These are phyloP conservation scores for Unio delphinus DNA, from an alignment of 2,888 invertebrate genomes.

Conservation along the genomic window DNA sequence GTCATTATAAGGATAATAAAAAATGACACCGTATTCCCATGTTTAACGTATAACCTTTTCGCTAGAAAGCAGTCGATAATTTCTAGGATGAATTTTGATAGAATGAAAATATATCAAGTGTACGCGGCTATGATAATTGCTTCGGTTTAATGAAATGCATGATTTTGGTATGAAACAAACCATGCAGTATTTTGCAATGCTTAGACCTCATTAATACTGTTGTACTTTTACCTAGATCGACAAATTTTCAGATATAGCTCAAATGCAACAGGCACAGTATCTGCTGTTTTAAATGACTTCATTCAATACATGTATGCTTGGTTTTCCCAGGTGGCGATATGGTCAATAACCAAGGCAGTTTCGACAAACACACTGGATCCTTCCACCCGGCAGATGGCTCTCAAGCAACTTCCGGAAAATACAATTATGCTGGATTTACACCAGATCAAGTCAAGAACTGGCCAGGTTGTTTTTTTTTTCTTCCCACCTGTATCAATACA, in stretches of 20 bases:
- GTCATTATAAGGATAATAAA: too few relatives aligned
- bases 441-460: slow-evolving; percentile 27
- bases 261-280: not conserved
- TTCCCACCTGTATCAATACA: not conserved
- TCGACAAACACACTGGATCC: slow-evolving; percentile 25
- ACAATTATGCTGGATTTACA: slow-evolving; percentile 25
- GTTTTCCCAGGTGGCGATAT: slow-evolving; percentile 18
- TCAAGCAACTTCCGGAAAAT: slow-evolving; percentile 28
- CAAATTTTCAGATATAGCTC: not conserved
- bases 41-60: too few relatives aligned
- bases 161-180: too few relatives aligned
- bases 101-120: too few relatives aligned
- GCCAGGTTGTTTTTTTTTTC: slow-evolving; percentile 8
- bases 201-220: too few relatives aligned
- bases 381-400: slow-evolving; percentile 22
- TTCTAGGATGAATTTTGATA: too few relatives aligned
- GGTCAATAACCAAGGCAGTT: slow-evolving; percentile 29
- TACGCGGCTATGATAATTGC: too few relatives aligned
- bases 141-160: too few relatives aligned
- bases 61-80: too few relatives aligned
- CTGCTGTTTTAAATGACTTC: not conserved
- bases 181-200: too few relatives aligned
- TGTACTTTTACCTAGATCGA: too few relatives aligned
- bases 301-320: not conserved
- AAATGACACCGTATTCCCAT: too few relatives aligned